Evolutionary conservation across 35 echinoderm and acorn worm genomes (phyloP), one percentile per base, ranked within the genome.

Genomic region (Stichopus chloronotus): DNA sequence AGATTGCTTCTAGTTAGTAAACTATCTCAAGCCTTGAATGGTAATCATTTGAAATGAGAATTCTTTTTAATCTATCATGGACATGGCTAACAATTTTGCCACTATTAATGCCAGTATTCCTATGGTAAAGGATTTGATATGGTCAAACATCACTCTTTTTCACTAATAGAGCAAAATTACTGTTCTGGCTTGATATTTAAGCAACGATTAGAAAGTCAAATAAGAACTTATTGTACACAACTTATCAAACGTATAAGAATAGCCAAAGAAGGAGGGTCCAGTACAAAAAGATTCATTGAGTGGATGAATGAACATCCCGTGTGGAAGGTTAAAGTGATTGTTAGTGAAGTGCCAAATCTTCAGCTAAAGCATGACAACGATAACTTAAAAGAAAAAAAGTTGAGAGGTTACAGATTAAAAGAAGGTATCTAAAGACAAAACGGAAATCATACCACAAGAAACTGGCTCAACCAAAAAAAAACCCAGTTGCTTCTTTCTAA

Each of bases 211-310:
- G 78, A 80, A 80, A 80, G 16, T 80, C 24, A 80, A 52, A 80
- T 80, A 80, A 10, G 24, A 30, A 80, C 78, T 80, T 80, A 80
- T 43, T 20, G 16, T 5, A 80, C 78, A 43, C 78, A 80, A 80
- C 24, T 80, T 80, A 30, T 80, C 5, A 80, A 80, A 80, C 78
- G 78, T 24, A 43, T 80, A 4, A 20, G 24, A 80, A 80, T 25
- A 80, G 78, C 78, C 24, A 80, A 80, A 30, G n/a, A 80, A 24
- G 78, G 78, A 80, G 78, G 78, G 19, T 80, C 78, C 11, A 30
- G 78, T 80, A 80, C 78, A 80, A 25, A 80, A 20, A 80, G 16
- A 80, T 80, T 80, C 24, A 80, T 80, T 80, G 43, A 80, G 24
- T 80, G 78, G 24, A 43, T 80, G 24, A 20, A 80, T 80, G 78